phyloP scores from a whole-genome alignment of 1,140 invertebrate genomes.

The Cydia splendana region DNA sequence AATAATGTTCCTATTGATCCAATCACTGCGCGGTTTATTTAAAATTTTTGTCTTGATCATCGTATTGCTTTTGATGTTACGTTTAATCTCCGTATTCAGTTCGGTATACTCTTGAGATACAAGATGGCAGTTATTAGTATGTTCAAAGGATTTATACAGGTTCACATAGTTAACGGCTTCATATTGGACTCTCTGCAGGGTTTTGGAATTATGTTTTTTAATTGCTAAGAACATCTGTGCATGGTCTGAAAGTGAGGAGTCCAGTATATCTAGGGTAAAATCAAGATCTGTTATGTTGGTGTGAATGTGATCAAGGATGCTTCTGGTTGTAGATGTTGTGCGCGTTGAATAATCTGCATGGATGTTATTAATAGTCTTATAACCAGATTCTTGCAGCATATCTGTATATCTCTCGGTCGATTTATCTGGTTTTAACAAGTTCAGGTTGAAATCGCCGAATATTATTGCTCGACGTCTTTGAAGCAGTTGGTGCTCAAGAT shows the following conservation, averaged over 20 bases:
- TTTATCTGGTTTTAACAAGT: too few species aligned
- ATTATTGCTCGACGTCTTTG: too few species aligned
- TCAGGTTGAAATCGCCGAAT: too few species aligned
- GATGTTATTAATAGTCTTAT: too few species aligned
- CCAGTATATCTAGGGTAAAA: too few species aligned
- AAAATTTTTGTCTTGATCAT: conserved; percentile 19
- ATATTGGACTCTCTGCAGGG: conserved; percentile 1
- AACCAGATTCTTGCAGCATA: too few species aligned
- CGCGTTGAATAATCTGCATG: too few species aligned
- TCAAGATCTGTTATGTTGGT: too few species aligned
- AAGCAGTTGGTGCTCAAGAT: conserved; percentile 40
- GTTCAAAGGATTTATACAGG: background rate
- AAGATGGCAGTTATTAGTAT: background rate
- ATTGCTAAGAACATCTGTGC: conserved; percentile 32
- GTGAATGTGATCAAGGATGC: too few species aligned
- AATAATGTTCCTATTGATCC: conserved; percentile 7
- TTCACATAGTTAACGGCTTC: conserved; percentile 30
- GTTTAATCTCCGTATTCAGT: background rate
- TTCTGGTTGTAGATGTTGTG: too few species aligned
- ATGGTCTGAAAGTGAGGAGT: too few species aligned
- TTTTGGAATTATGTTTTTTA: conserved; percentile 19
- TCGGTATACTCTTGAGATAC: background rate
- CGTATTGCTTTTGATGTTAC: background rate
- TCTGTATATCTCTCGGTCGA: too few species aligned
- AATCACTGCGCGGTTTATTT: conserved; percentile 7